phyloP scores from a whole-genome alignment of 1,140 invertebrate species.

The Drosophila seguyi region DNA sequence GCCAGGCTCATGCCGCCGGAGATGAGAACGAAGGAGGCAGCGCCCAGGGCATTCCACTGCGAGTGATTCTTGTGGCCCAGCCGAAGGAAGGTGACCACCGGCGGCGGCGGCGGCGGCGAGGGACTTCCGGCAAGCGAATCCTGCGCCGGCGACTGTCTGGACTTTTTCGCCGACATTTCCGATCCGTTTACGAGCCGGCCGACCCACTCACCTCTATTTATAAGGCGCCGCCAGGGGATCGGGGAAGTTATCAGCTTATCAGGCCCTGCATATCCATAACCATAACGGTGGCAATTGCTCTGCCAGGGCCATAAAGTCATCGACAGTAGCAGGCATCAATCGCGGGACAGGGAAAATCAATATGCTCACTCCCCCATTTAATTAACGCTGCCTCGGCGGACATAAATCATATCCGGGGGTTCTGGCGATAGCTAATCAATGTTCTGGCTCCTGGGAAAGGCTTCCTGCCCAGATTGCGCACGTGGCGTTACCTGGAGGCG shows the following conservation, averaged over 20 bases:
- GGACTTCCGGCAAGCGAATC: slow-evolving; percentile 16
- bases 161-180: slow-evolving; percentile 58
- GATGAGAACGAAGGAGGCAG: slow-evolving; percentile 65
- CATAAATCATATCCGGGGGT: slow-evolving; percentile 39
- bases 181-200: slow-evolving; percentile 35
- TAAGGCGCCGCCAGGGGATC: slow-evolving; percentile 2
- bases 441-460: not conserved
- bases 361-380: slow-evolving; percentile 48
- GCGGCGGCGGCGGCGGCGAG: slow-evolving; percentile 2
- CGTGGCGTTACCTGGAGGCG: not conserved
- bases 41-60: slow-evolving; percentile 67
- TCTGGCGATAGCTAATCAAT: slow-evolving; percentile 37
- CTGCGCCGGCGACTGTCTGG: slow-evolving; percentile 25
- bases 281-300: slow-evolving; percentile 15
- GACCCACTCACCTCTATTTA: slow-evolving; percentile 39
- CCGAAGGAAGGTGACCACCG: slow-evolving; percentile 40
- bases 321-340: slow-evolving; percentile 41
- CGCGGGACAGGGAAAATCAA: slow-evolving; percentile 38
- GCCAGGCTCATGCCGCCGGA: slow-evolving; percentile 79
- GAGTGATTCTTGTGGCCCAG: slow-evolving; percentile 63
- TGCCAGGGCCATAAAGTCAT: slow-evolving; percentile 40
- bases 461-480: not conserved
- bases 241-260: slow-evolving; percentile 47
- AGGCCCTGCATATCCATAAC: slow-evolving; percentile 15
- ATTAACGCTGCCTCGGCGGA: slow-evolving; percentile 34